Percentiles rank a stretch among this genome's conserved stretches.
These are phyloP conservation scores for Pterostichus niger DNA, from an alignment of 2,888 invertebrate genomes.

Conservation along the genomic window DNA sequence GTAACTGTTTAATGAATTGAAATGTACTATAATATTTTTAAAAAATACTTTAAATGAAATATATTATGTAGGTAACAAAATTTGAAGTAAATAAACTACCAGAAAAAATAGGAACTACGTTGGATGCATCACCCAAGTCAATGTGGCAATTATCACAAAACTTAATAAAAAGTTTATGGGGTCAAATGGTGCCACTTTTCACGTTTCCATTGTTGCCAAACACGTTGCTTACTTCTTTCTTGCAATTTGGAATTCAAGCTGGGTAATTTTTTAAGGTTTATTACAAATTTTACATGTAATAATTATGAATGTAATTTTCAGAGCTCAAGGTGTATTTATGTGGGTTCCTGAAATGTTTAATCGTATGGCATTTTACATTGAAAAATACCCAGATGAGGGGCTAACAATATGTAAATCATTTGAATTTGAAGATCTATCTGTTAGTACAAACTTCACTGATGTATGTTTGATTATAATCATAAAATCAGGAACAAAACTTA, in stretches of 20 bases:
- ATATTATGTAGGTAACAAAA: slow-evolving; percentile 6
- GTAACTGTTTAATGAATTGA: too few relatives aligned
- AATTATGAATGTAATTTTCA: slow-evolving; percentile 69
- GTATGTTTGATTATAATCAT: not conserved
- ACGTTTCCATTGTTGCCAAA: slow-evolving; percentile 72
- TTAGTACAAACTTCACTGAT: slow-evolving; percentile 22
- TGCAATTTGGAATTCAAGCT: slow-evolving; percentile 74
- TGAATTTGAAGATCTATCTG: slow-evolving; percentile 67
- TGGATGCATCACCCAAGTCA: slow-evolving; percentile 9
- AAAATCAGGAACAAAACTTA: not conserved
- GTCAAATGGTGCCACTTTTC: slow-evolving; percentile 75
- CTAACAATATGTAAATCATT: slow-evolving; percentile 73
- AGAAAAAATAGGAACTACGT: not conserved
- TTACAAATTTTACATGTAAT: not conserved
- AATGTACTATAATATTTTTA: too few relatives aligned
- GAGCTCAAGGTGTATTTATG: slow-evolving; percentile 80
- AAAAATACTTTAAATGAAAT: too few relatives aligned
- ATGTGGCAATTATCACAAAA: not conserved
- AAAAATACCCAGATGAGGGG: slow-evolving; percentile 69
- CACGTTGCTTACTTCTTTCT: slow-evolving; percentile 74
- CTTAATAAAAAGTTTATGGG: slow-evolving; percentile 34
- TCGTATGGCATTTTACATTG: slow-evolving; percentile 74
- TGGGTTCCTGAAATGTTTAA: slow-evolving; percentile 82
- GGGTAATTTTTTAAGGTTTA: slow-evolving; percentile 6
- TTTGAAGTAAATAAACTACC: slow-evolving; percentile 27